Evolutionary conservation across 2,113 vertebrate species (phyloP), one percentile per base, ranked within the genome.

Genomic region (Dryoscopus gambensis): DNA sequence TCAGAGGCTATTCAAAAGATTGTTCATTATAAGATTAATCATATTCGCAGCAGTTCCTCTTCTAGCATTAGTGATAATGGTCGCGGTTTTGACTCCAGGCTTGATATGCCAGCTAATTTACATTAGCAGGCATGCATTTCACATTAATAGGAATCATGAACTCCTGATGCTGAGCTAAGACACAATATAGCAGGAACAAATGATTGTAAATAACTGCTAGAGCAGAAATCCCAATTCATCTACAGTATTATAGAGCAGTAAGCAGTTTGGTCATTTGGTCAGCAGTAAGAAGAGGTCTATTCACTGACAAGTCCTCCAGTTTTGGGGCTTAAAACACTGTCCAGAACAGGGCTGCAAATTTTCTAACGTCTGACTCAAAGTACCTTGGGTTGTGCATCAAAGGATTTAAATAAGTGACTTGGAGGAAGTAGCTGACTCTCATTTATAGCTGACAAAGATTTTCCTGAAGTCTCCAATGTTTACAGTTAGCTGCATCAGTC

Each of bases 121-220:
- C 25, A 63, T 76, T 59, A 76, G 68, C 69, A 87, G 69, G 81
- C 40, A 28, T 23, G 23, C 62, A 77, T 87, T 73, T 68, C 84
- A 23, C 39, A 44, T 42, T 69, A 52, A 62, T 18, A 62, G 31
- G 57, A 86, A 68, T 53, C 31, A 68, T 31, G 67, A 86, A 86
- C 80, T 91, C 33, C 83, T 89, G 63, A 28, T 55, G 44, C 57
- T 35, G 63, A 93, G 31, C 81, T 86, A 35, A 84, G 91, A 28
- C 59, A 79, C 37, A n/a, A 4, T 1, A 13, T 4, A 63, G 21
- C 47, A 70, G n/a, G 76, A 86, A 70, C 2, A 4, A 84, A 62
- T 17, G 37, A 44, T 42, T 71, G 44, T 27, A 59, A 87, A 83
- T 47, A 80, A 75, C 77, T 55, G 31, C 49, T 68, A 68, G 30